Conservation (phyloP, 2,888 invertebrate species). For the Pheosia tremula region DNA sequence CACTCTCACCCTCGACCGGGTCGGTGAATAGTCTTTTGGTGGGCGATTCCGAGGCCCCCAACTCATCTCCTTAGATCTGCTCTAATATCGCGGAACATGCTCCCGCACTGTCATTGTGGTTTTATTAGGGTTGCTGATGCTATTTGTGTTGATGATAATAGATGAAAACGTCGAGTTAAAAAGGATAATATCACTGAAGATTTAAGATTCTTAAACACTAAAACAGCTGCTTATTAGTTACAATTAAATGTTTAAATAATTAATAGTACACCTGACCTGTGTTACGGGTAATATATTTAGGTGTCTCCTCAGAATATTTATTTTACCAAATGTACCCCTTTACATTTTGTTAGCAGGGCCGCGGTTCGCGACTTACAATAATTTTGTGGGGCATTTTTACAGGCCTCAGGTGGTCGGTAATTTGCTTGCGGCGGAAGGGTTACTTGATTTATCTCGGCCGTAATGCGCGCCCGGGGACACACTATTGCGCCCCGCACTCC, state of each 20-base stretch:
- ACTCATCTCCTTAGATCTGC: conserved; percentile 70
- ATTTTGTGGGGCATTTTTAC: conserved; percentile 74
- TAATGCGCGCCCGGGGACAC: conserved; percentile 74
- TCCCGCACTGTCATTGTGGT: conserved; percentile 47
- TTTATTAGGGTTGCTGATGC: conserved; percentile 36
- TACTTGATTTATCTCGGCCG: conserved; percentile 75
- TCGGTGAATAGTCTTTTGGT: conserved; percentile 68
- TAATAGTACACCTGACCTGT: neutral
- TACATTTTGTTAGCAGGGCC: conserved; percentile 36
- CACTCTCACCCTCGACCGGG: conserved; percentile 66
- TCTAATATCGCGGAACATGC: conserved; percentile 59
- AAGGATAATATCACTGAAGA: no score
- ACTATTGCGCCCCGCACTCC: conserved; percentile 62
- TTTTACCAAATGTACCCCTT: conserved; percentile 32
- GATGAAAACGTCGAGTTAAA: neutral
- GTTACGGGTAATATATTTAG: neutral
- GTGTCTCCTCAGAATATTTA: conserved; percentile 9
- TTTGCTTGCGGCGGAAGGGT: conserved; percentile 79
- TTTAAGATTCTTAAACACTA: neutral
- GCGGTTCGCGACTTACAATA: conserved; percentile 52
- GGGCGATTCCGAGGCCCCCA: conserved; percentile 66
- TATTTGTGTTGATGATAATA: neutral
- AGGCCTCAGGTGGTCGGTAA: conserved; percentile 82
- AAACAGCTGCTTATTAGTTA: neutral
- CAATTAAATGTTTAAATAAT: conserved; percentile 5